A percentile compares a stretch with the other conserved stretches of the same genome.
Evolutionary conservation across 1,140 invertebrate species (phyloP).

Genomic region (Trichogramma pretiosum): DNA sequence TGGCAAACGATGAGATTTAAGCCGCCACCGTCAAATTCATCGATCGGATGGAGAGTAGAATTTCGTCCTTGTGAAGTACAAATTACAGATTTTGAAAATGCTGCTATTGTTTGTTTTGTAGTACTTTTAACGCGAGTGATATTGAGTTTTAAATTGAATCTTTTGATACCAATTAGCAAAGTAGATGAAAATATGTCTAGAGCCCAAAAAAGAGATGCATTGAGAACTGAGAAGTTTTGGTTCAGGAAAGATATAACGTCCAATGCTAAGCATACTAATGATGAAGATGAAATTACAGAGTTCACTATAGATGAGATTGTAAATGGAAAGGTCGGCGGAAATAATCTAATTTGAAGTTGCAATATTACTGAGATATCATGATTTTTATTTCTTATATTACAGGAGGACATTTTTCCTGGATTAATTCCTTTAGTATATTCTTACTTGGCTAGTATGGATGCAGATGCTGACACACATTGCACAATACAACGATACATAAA

Average conservation of each 20-base stretch:
- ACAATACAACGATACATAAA: conserved; percentile 94
- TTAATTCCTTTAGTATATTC: conserved; percentile 87
- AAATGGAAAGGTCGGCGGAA: conserved; percentile 75
- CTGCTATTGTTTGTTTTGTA: conserved; percentile 97
- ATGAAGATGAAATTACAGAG: conserved; percentile 49
- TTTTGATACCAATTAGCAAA: conserved; percentile 96
- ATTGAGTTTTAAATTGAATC: conserved; percentile 90
- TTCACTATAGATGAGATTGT: conserved; percentile 95
- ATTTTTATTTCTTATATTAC: conserved; percentile 19
- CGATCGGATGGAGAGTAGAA: conserved; percentile 98
- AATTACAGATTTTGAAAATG: conserved; percentile 99
- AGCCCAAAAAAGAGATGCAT: conserved; percentile 85
- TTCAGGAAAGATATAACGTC: conserved; percentile 75
- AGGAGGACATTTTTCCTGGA: conserved; percentile 86
- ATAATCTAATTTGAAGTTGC: conserved; percentile 12
- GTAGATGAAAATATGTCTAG: conserved; percentile 97
- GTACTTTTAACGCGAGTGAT: conserved; percentile 95
- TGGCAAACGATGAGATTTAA: conserved; percentile 99
- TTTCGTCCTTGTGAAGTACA: conserved; percentile 98
- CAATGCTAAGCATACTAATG: conserved; percentile 31
- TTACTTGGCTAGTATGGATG: conserved; percentile 87
- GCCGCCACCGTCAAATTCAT: conserved; percentile 87
- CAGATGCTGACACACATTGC: conserved; percentile 93
- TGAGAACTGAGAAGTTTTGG: conserved; percentile 78
- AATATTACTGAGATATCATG: background rate